phyloP scores from a whole-genome alignment of 2,113 vertebrate genomes.

The Cyprinus carpio region DNA sequence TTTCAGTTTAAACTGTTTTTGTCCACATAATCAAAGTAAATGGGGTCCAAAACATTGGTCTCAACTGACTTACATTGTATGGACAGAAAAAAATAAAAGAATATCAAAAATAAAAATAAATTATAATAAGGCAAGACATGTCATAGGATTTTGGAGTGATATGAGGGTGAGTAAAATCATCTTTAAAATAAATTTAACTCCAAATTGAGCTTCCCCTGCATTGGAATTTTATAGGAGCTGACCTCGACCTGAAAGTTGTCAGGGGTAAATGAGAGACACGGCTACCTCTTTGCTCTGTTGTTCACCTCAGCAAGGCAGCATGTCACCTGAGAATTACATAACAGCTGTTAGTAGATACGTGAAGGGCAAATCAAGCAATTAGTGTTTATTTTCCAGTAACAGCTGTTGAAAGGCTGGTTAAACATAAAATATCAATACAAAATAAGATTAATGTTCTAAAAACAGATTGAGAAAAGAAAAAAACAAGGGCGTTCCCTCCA shows the following conservation, averaged over 20 bases:
- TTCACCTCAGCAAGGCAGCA: constrained; percentile 26
- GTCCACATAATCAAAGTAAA: background rate
- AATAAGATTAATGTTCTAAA: constrained; percentile 53
- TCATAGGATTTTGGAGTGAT: background rate
- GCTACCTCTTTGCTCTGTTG: constrained; percentile 7
- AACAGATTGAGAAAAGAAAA: constrained; percentile 21
- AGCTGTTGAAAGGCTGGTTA: constrained; percentile 48
- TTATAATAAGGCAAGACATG: too few species aligned
- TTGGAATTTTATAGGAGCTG: background rate
- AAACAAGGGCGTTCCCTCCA: too few species aligned
- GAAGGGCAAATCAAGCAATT: constrained; percentile 56
- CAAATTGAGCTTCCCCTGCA: background rate
- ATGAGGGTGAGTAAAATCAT: background rate
- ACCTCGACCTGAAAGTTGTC: constrained; percentile 1
- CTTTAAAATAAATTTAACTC: background rate
- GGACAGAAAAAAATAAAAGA: background rate
- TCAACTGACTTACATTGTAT: background rate
- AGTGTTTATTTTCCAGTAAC: constrained; percentile 20
- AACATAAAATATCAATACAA: constrained; percentile 45
- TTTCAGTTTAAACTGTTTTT: too few species aligned
- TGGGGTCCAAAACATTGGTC: background rate
- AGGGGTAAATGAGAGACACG: constrained; percentile 20
- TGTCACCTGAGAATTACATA: constrained; percentile 9
- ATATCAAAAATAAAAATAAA: too few species aligned
- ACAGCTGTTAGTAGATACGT: constrained; percentile 53